Base-by-base conservation (phyloP, 2,113 vertebrate species). In the Cyanocitta stelleri region DNA sequence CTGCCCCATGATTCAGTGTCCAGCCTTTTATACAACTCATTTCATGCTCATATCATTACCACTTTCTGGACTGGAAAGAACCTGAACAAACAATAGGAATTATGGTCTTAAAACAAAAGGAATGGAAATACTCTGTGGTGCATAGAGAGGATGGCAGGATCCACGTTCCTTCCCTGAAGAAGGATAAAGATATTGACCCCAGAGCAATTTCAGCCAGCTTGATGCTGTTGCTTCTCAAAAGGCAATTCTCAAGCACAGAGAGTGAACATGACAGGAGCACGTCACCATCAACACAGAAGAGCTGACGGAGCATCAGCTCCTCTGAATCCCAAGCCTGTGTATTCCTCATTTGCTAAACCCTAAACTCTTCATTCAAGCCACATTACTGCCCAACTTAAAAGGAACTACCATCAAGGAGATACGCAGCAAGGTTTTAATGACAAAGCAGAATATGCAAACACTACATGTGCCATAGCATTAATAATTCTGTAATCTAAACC, bases 191-290 rank as follows among this genome's bases (percentile, higher is more conserved):
- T 87, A 66, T 23, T 79, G 75, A 94, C 67, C 58, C 33, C 33
- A 56, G 78, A 89, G 63, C 77, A 91, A 94, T 76, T 96, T 89
- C 85, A 95, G 59, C 37, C 58, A 83, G 62, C 0, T 0, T 43
- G 54, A 85, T 51, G 41, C 63, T 87, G 51, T 55, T 90, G 63
- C 41, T 89, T 87, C 91, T 91, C 87, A 82, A 93, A 81, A 95
- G 51, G 46, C 67, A 87, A 48, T 92, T 95, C 81, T 79, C 67
- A 62, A 39, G 54, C 63, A 54, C 16, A 17, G 78, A 83, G 32
- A 93, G 78, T 46, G 75, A 95, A 94, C 54, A 32, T 76, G 89
- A 91, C 67, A 89, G 78, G 71, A 93, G 71, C 58, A 69, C 1
- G 1, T 95, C 93, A 95, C 51, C 9, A 0, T 39, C 71, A 54